phyloP scores from a whole-genome alignment of 2,888 invertebrate species.

The Sialis lutaria region DNA sequence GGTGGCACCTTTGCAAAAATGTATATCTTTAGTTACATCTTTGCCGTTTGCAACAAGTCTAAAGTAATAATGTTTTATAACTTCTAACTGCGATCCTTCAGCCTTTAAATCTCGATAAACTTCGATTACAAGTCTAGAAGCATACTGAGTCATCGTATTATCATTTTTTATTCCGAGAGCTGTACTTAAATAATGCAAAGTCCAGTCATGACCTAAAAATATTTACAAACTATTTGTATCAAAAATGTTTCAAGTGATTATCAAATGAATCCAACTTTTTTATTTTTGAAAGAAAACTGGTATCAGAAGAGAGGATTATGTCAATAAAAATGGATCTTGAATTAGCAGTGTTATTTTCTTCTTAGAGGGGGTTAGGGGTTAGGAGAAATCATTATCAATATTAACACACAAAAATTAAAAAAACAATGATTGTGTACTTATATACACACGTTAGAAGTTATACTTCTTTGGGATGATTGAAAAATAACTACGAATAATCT shows the following conservation, averaged over 20 bases:
- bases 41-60: constrained; percentile 72
- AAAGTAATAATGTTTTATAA: constrained; percentile 60
- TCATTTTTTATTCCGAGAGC: constrained; percentile 55
- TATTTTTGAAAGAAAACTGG: too few relatives aligned
- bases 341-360: too few relatives aligned
- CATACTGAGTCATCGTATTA: constrained; percentile 63
- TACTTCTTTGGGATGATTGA: too few relatives aligned
- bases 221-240: not conserved
- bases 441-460: too few relatives aligned
- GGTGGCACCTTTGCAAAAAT: constrained; percentile 54
- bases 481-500: too few relatives aligned
- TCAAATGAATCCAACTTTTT: not conserved
- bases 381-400: too few relatives aligned
- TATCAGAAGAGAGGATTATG: too few relatives aligned
- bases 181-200: constrained; percentile 64
- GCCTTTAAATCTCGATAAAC: constrained; percentile 56
- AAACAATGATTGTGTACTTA: too few relatives aligned
- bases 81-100: constrained; percentile 16
- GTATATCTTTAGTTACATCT: constrained; percentile 65
- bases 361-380: too few relatives aligned
- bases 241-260: not conserved
- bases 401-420: too few relatives aligned
- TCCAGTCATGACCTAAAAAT: constrained; percentile 53
- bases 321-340: too few relatives aligned
- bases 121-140: constrained; percentile 74